These are phyloP conservation scores for Pectinophora gossypiella DNA, from an alignment of 1,140 invertebrate genomes.

Conservation along the genomic window DNA sequence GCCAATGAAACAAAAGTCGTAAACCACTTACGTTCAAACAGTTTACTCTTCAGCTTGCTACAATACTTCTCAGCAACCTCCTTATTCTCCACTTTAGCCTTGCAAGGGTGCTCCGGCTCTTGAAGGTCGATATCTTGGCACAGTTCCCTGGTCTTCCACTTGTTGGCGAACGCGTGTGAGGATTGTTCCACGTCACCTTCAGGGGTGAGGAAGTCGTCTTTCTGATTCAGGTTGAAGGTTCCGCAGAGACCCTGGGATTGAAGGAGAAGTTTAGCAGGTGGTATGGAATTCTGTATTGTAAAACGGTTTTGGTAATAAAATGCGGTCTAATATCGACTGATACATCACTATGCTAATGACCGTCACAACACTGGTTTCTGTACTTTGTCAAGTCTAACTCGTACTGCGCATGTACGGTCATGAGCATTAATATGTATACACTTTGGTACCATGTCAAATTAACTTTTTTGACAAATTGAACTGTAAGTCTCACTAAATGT, in stretches of 20 bases:
- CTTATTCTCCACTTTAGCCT: slow-evolving; percentile 82
- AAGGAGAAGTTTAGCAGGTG: neutral
- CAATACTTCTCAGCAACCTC: slow-evolving; percentile 82
- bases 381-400: too few relatives aligned
- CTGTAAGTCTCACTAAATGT: too few relatives aligned
- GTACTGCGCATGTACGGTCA: too few relatives aligned
- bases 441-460: too few relatives aligned
- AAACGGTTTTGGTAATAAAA: too few relatives aligned
- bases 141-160: slow-evolving; percentile 88
- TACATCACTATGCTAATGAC: too few relatives aligned
- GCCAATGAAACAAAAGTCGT: too few relatives aligned
- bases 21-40: slow-evolving; percentile 82
- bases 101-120: slow-evolving; percentile 81
- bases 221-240: slow-evolving; percentile 90
- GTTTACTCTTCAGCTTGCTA: slow-evolving; percentile 79
- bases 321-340: too few relatives aligned
- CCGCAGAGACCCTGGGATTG: slow-evolving; percentile 89
- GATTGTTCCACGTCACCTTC: slow-evolving; percentile 88
- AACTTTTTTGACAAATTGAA: too few relatives aligned
- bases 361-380: too few relatives aligned
- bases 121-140: slow-evolving; percentile 79
- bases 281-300: too few relatives aligned
- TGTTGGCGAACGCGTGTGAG: slow-evolving; percentile 87
- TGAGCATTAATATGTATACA: too few relatives aligned
- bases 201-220: slow-evolving; percentile 92